Evolutionary conservation across 2,888 invertebrate species (phyloP), one percentile per base, ranked within the genome.

Genomic region (Oxycera nigricornis): DNA sequence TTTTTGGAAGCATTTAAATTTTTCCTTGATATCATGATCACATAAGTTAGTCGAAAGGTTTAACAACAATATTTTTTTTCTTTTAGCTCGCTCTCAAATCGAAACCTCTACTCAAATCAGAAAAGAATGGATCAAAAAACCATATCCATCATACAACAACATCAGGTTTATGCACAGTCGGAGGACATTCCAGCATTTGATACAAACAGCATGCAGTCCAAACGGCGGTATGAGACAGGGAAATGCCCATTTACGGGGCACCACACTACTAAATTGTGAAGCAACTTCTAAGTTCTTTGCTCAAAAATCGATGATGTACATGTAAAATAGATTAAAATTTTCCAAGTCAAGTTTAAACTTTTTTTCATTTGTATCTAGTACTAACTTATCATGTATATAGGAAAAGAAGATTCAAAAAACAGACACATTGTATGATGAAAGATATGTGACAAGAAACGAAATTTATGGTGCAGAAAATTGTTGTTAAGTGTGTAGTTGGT

Each of bases 131-230:
- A 20, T 74, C 82, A 55, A 81, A 81, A 4, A 83, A 83, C 77
- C 82, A 84, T 76, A 76, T 77, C 14, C 85, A 84, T 73, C 82
- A 83, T 74, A 84, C 84, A 46, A 83, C 84, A 70, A 84, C 84
- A 41, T 83, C 84, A 9, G 84, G 83, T 70, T 81, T 83, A 26
- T 82, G 82, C 75, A 82, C 82, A 39, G 81, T 81, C 41, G 79
- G 81, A 55, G 85, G 85, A 50, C 81, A 84, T 1, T 84, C 85
- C 68, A 84, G 84, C 79, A 84, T 85, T 57, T 72, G 72, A 72
- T 72, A 72, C 41, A 72, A 57, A 24, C 41, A 72, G 57, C 59
- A 31, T 59, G 72, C 72, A 2, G 35, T 55, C 4, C 72, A 72
- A 31, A 72, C 72, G 14, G 72, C 72, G n/a, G 72, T 72, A 72